phyloP scores from a whole-genome alignment of 1,140 invertebrate species.

The Tetragonula clypearis region DNA sequence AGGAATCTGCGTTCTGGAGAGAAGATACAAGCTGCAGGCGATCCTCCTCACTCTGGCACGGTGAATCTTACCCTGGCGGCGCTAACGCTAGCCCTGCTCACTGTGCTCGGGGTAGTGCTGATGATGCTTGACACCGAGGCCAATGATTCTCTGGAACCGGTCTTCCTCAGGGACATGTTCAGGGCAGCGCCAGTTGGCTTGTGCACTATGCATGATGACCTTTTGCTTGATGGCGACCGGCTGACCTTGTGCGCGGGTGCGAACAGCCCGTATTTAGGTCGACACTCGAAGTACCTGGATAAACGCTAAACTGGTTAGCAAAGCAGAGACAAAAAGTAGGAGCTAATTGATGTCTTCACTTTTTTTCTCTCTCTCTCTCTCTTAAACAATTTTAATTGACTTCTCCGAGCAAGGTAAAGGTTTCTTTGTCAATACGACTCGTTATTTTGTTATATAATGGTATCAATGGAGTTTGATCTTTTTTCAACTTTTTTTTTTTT shows the following conservation, averaged over 20 bases:
- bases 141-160: constrained; percentile 93
- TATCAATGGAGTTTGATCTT: not conserved
- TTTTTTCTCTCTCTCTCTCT: not conserved
- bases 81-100: constrained; percentile 75
- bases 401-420: not conserved
- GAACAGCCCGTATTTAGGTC: constrained; percentile 95
- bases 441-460: not conserved
- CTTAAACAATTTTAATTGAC: not conserved
- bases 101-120: constrained; percentile 78
- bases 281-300: constrained; percentile 96
- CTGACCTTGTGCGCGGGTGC: constrained; percentile 94
- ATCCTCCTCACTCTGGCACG: constrained; percentile 72
- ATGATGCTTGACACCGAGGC: constrained; percentile 89
- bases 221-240: constrained; percentile 89
- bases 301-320: constrained; percentile 50
- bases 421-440: not conserved
- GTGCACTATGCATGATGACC: constrained; percentile 85
- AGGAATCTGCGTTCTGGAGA: constrained; percentile 16
- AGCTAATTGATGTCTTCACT: not conserved
- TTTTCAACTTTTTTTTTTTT: not conserved
- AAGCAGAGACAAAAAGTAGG: not conserved
- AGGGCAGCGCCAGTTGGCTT: constrained; percentile 82
- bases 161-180: constrained; percentile 84
- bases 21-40: constrained; percentile 21
- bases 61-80: constrained; percentile 87